Base-by-base conservation (phyloP, 2,888 invertebrate genomes). In the Aricia artaxerxes region DNA sequence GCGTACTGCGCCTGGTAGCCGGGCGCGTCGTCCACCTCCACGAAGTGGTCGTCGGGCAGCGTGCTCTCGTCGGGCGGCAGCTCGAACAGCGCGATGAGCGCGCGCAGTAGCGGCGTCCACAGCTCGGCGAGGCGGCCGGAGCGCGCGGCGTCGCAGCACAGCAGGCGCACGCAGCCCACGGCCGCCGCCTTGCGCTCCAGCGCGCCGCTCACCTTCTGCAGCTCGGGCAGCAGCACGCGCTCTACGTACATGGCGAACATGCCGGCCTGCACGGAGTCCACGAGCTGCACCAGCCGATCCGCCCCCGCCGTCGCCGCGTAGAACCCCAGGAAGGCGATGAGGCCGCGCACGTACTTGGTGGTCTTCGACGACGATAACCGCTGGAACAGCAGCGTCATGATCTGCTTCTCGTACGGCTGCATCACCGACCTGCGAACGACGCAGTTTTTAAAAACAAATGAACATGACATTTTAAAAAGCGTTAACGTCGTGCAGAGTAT, bases 241-340 rank as follows among this genome's bases (percentile, higher is more conserved):
- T 99, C 98, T 83, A 98, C 89, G 78, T 99, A 97, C 99, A 99
- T 99, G 44, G 97, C 97, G 95, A 99, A 99, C 97, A 99, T 98
- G 85, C 98, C 97, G 86, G 1, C 93, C 89, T 99, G 99, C 84
- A 99, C 97, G 24, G 96, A 96, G 88, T 99, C 98, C 78, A 99
- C 95, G 35, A 97, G 95, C 69, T 97, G 95, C 0, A 99, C 95
- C 24, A 99, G 95, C 78, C 95, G 92, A 79, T 95, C 94, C 0
- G 98, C 96, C 0, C 98, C 97, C 87, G 97, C 96, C 89, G 97
- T 97, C 76, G 98, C 96, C 1, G 97, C 96, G 92, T 97, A 99
- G 86, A 98, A 96, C 78, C 97, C 97, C 87, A 99, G 97, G 94
- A 99, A 99, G 0, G 98, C 97, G 81, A 99, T 97, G 6, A 99